Evolutionary conservation across 2,888 invertebrate genomes (phyloP), one percentile per base, ranked within the genome.

Genomic region (Cataglyphis rosenhaueri): DNA sequence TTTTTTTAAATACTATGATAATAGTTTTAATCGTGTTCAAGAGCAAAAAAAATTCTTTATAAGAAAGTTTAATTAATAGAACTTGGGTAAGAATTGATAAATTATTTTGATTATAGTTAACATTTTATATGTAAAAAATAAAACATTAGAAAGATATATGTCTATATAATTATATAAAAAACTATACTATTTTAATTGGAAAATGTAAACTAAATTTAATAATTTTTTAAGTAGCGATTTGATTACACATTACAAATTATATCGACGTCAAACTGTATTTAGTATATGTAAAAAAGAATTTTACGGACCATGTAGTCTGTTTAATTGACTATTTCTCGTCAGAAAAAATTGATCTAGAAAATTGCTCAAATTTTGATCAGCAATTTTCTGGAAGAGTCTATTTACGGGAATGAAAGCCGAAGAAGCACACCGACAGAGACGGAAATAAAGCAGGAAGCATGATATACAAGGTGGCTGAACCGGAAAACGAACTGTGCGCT

Each of bases 321-420:
- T 89, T 91, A 93, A 94, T 92, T 92, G 91, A 93, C 90, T 91
- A 92, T 91, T 92, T 92, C 88, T 82, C 75, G 57, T 59, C 59
- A 91, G 89, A 92, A 92, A 92, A 83, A 89, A 83, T 93, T 91
- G 93, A 93, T 93, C 93, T 93, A 89, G 88, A 86, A 91, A 94
- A 94, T 94, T 94, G 93, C 94, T 91, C 91, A 92, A 93, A 92
- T 93, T 91, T 92, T 92, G 92, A 93, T 94, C 93, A 91, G 92
- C 91, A 92, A 93, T 93, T 94, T 88, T 83, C 70, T 84, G 83
- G 55, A 70, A 62, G 73, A 68, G 83, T 82, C 66, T 79, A 61
- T 75, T 65, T 68, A 44, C 44, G 44, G 66, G 84, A 85, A 87
- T 86, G 83, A 83, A 87, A 86, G 87, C 55, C 66, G 74, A 73